Evolutionary conservation across 2,888 invertebrate species (phyloP).

Genomic region (Dugesia japonica): DNA sequence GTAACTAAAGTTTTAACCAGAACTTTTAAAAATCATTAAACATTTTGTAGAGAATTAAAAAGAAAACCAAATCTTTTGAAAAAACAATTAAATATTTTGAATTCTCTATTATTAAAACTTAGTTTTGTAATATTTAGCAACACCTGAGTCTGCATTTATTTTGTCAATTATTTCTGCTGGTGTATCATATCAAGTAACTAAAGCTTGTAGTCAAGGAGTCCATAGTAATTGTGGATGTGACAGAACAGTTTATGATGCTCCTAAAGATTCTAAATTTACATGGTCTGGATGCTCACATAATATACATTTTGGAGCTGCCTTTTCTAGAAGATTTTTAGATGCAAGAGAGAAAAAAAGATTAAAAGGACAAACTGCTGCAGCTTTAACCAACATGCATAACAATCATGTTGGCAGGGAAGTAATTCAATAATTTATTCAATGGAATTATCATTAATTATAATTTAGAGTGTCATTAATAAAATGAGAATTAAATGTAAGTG

Average conservation of each 20-base stretch:
- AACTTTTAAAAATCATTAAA: too few species aligned
- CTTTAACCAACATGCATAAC: conserved; percentile 83
- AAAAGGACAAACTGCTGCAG: conserved; percentile 51
- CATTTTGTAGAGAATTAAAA: too few species aligned
- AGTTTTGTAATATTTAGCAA: too few species aligned
- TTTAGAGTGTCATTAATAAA: conserved; percentile 23
- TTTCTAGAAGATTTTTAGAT: conserved; percentile 33
- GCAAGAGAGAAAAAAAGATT: background rate
- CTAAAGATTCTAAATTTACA: conserved; percentile 22
- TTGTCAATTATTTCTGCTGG: conserved; percentile 53
- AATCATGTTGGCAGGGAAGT: conserved; percentile 92
- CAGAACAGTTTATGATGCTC: conserved; percentile 55
- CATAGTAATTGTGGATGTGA: conserved; percentile 74
- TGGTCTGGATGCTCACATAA: conserved; percentile 98
- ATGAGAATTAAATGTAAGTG: conserved; percentile 29
- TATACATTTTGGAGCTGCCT: conserved; percentile 34
- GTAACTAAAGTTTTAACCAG: too few species aligned
- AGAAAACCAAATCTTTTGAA: too few species aligned
- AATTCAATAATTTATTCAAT: conserved; percentile 41
- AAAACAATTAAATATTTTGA: too few species aligned
- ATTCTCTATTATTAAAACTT: too few species aligned
- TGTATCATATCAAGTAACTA: conserved; percentile 72
- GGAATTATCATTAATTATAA: too few species aligned
- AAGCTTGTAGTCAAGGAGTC: conserved; percentile 77
- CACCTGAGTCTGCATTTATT: conserved; percentile 53